phyloP scores from a whole-genome alignment of 2,888 invertebrate genomes.

The Ophion slaviceki region DNA sequence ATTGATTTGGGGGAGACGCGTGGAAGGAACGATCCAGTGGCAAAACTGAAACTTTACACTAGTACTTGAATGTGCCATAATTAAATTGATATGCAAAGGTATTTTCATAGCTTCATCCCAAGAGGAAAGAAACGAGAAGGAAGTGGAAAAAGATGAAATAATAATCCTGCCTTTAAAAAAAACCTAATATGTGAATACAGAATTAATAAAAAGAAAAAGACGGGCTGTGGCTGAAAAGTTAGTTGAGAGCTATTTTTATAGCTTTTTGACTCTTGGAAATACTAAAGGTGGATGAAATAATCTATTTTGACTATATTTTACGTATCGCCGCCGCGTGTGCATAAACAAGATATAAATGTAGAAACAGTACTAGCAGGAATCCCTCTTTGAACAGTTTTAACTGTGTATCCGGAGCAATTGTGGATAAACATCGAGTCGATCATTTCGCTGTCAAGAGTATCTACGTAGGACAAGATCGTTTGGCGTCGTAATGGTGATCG shows the following conservation, averaged over 20 bases:
- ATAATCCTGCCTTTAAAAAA: constrained; percentile 81
- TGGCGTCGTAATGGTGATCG: neutral
- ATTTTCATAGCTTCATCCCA: constrained; percentile 80
- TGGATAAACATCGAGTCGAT: constrained; percentile 1
- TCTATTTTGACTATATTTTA: constrained; percentile 83
- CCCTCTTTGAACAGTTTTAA: constrained; percentile 34
- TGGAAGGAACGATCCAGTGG: constrained; percentile 56
- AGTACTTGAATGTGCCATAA: constrained; percentile 74
- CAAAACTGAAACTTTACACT: constrained; percentile 61
- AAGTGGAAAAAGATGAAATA: constrained; percentile 63
- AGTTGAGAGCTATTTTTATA: constrained; percentile 83
- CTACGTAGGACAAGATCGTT: neutral
- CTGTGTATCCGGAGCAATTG: constrained; percentile 54
- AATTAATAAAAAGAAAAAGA: constrained; percentile 75
- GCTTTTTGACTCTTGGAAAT: constrained; percentile 80
- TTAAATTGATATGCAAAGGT: constrained; percentile 76
- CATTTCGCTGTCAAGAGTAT: too few relatives aligned
- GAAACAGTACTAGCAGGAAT: constrained; percentile 39
- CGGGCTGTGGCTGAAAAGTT: constrained; percentile 82
- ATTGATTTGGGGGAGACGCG: constrained; percentile 35
- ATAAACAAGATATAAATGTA: constrained; percentile 66
- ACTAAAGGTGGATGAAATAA: constrained; percentile 79
- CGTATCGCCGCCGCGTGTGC: constrained; percentile 73
- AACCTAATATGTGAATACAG: constrained; percentile 80
- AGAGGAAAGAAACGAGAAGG: constrained; percentile 31